phyloP scores from a whole-genome alignment of 2,113 vertebrate species.

The Pterocles orientalis region DNA sequence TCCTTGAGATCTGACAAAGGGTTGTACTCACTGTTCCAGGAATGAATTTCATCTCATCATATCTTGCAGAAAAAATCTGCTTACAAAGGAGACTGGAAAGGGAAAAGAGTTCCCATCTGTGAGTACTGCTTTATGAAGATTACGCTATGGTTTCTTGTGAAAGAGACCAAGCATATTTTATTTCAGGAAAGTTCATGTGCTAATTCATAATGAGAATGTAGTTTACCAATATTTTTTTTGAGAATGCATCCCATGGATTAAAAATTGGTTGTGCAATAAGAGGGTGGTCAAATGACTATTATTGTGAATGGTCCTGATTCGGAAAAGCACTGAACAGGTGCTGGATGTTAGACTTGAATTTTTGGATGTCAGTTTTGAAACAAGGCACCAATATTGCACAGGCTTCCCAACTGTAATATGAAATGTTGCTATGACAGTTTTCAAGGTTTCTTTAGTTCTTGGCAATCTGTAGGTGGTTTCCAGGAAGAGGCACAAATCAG shows the following conservation, averaged over 20 bases:
- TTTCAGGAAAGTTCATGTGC: background rate
- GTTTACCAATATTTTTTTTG: background rate
- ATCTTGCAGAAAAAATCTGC: constrained; percentile 50
- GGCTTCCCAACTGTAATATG: constrained; percentile 31
- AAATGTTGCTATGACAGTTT: constrained; percentile 57
- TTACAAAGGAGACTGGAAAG: constrained; percentile 13
- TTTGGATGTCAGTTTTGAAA: constrained; percentile 52
- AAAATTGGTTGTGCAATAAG: background rate
- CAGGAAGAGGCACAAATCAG: background rate
- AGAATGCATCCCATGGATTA: background rate
- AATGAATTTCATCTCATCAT: constrained; percentile 11
- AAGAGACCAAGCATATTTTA: background rate
- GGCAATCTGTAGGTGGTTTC: constrained; percentile 44
- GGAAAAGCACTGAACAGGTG: background rate
- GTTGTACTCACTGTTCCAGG: background rate
- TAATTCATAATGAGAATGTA: background rate
- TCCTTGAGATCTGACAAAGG: background rate
- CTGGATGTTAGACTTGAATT: constrained; percentile 21
- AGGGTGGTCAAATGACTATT: background rate
- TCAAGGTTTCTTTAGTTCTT: constrained; percentile 41
- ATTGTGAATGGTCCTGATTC: background rate
- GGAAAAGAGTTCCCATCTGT: constrained; percentile 26
- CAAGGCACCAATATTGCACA: constrained; percentile 13
- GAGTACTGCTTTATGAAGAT: background rate
- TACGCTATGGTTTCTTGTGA: background rate